These are phyloP conservation scores for Lepidocolaptes lacrymiger DNA, from an alignment of 2,797 vertebrate genomes.

Conservation along the genomic window DNA sequence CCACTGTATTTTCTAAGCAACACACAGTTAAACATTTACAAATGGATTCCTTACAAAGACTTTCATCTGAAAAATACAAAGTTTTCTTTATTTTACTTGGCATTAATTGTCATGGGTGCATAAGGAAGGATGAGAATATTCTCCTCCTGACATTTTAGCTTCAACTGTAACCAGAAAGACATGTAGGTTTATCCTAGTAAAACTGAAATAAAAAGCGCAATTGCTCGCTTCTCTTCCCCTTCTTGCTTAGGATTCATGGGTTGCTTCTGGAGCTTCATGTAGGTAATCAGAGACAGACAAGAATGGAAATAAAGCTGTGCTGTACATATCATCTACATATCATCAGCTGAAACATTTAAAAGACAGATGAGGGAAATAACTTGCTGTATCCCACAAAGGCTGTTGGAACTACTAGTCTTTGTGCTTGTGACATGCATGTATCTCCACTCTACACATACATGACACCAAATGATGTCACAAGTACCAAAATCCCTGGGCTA, in stretches of 20 bases:
- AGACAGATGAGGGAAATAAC: background rate
- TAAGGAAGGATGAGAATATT: background rate
- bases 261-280: background rate
- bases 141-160: background rate
- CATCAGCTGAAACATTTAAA: background rate
- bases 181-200: background rate
- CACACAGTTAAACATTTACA: background rate
- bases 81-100: background rate
- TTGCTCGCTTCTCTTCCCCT: background rate
- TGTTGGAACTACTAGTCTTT: background rate
- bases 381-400: background rate
- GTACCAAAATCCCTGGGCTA: background rate
- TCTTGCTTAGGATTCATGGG: background rate
- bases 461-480: rapidly evolving
- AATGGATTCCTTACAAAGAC: background rate
- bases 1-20: background rate
- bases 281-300: background rate
- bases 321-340: background rate
- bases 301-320: background rate
- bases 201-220: background rate
- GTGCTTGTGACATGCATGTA: background rate
- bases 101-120: background rate
- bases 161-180: background rate
- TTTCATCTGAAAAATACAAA: background rate
- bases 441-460: rapidly evolving